phyloP scores from a whole-genome alignment of 2,888 invertebrate species.

The Tetramorium bicarinatum region DNA sequence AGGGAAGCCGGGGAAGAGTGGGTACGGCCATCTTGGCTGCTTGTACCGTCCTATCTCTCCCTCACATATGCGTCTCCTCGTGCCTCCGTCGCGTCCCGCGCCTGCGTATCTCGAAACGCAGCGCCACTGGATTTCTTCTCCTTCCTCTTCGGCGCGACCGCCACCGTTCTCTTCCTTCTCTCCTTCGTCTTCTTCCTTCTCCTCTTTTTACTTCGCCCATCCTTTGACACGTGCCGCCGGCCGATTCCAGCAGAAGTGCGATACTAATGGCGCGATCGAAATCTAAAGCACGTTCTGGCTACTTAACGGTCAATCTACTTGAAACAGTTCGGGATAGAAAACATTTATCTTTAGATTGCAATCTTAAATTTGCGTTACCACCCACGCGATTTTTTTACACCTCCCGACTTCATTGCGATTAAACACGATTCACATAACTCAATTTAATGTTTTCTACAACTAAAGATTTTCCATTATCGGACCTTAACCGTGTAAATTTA shows the following conservation, averaged over 20 bases:
- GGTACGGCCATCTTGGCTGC: slow-evolving; percentile 78
- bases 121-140: slow-evolving; percentile 62
- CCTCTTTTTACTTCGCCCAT: slow-evolving; percentile 65
- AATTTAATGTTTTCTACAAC: not conserved
- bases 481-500: slow-evolving; percentile 1
- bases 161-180: slow-evolving; percentile 16
- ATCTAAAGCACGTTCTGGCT: slow-evolving; percentile 66
- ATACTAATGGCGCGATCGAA: slow-evolving; percentile 75
- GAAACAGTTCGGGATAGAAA: slow-evolving; percentile 21
- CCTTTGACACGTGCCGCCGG: slow-evolving; percentile 83
- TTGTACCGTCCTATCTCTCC: slow-evolving; percentile 57
- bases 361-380: slow-evolving; percentile 16
- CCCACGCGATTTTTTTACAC: not conserved
- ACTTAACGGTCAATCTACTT: slow-evolving; percentile 32
- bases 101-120: slow-evolving; percentile 69
- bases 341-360: slow-evolving; percentile 9
- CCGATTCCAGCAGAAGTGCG: slow-evolving; percentile 72
- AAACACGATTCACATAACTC: not conserved
- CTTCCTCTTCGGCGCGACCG: slow-evolving; percentile 64
- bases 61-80: slow-evolving; percentile 37
- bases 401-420: not conserved
- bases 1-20: slow-evolving; percentile 62
- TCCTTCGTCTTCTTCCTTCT: slow-evolving; percentile 54
- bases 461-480: not conserved
- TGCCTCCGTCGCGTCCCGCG: slow-evolving; percentile 68